Evolutionary conservation across 2,888 invertebrate genomes (phyloP), one percentile per base, ranked within the genome.

Genomic region (Phengaris alcon): DNA sequence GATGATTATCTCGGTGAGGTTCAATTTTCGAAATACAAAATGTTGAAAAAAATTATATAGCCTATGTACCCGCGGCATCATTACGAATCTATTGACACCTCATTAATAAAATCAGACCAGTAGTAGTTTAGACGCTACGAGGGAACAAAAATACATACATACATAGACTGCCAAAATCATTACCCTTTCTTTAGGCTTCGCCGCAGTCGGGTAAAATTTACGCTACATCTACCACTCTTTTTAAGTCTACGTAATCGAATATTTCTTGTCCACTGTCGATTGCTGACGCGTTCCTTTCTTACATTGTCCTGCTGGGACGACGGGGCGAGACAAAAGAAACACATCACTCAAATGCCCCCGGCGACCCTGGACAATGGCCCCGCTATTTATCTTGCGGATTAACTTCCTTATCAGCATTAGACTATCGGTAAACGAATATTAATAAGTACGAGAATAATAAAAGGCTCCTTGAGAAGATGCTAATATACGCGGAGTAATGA

Each of bases 321-420:
- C 79, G 82, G 79, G 81, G 84, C 84, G 88, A 91, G 92, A 93
- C 93, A 93, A 93, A 92, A 92, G 91, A 92, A 91, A 84, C 90
- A 83, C 91, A 93, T 93, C 91, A 90, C 85, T 92, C 92, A 90
- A 89, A 84, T 84, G 86, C 85, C 88, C 85, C 81, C 77, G 76
- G 79, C 79, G 79, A 81, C 70, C 57, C 82, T 84, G 86, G 85
- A 82, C 88, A 88, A 88, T 89, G 91, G 87, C 87, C 87, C 82
- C 82, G 86, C 89, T 90, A 91, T 92, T 91, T 91, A 88, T 92
- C 90, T 91, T 91, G 81, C 74, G 90, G 90, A 92, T 93, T 92
- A 90, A 89, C 90, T 92, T 89, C 89, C 89, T 91, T 91, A 91
- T 90, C 90, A 85, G 82, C 80, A 83, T 83, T 81, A 81, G 82